Evolutionary conservation across 2,113 vertebrate species (phyloP), one percentile per base, ranked within the genome.

Genomic region (Sclerurus mexicanus): DNA sequence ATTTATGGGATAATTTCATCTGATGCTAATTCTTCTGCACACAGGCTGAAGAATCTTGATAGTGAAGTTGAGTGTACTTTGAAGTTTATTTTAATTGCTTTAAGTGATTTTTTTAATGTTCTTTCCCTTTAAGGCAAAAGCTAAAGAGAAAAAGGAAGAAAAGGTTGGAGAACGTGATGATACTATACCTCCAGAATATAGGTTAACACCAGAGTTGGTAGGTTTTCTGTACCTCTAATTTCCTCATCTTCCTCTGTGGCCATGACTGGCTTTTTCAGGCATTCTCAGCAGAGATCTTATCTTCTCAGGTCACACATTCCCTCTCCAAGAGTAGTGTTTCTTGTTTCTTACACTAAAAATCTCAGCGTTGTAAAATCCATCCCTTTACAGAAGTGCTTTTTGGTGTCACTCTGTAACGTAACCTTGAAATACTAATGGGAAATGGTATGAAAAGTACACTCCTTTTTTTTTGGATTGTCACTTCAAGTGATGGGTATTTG

Each of bases 161-260:
- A 98, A 98, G 71, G 27, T 80, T 85, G 98, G 98, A 55, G 98
- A 98, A 50, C 91, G 14, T 62, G 97, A 98, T 1, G 95, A 96
- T 72, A 97, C 97, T 0, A 82, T 98, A 72, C 98, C 98, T 20
- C 77, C 95, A 30, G 97, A 97, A 4, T 98, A 98, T 68, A 97
- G 97, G 72, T 76, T 98, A 50, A 95, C 77, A 12, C 97, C 97
- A 12, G 88, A 89, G 59, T 33, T 84, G 94, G 98, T 98, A 83
- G 76, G 95, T 35, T 69, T 76, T 58, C 35, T 77, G 7, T 55
- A 17, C 33, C 8, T 74, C 42, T 47, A 2, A 12, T 35, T 71
- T 44, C 22, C 23, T 67, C 19, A 8, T 27, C 40, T 63, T 42
- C 21, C 28, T 46, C 30, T 52, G 16, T 42, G 33, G 33, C 11